Conservation (phyloP, 2,888 invertebrate genomes). For the Teinopalpus imperialis region DNA sequence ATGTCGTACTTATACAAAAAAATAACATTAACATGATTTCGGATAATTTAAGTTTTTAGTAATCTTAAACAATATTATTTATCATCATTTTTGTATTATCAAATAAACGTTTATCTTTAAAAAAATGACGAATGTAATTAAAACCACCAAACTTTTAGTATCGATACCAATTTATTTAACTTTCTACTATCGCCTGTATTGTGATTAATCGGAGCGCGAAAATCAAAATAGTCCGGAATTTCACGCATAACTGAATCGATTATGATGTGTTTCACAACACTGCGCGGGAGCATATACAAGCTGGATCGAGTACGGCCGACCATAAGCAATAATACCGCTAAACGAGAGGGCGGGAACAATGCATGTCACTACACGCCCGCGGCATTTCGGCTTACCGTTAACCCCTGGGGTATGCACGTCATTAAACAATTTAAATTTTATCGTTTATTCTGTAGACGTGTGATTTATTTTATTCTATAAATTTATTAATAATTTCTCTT, state of each 20-base stretch:
- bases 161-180: too few relatives aligned
- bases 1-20: too few relatives aligned
- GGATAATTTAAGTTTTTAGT: too few relatives aligned
- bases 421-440: conserved; percentile 12
- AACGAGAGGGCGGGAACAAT: conserved; percentile 60
- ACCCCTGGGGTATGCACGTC: conserved; percentile 16
- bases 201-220: conserved; percentile 41
- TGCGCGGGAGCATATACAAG: conserved; percentile 31
- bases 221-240: conserved; percentile 54
- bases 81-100: too few relatives aligned
- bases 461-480: not conserved
- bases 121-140: too few relatives aligned
- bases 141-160: too few relatives aligned
- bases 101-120: too few relatives aligned
- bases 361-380: conserved; percentile 76
- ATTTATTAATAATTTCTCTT: too few relatives aligned
- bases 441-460: not conserved
- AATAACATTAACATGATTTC: too few relatives aligned
- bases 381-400: conserved; percentile 62
- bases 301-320: conserved; percentile 20
- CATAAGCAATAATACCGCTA: conserved; percentile 36
- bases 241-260: conserved; percentile 75
- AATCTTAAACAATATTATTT: too few relatives aligned
- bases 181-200: not conserved
- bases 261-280: conserved; percentile 61